Evolutionary conservation across 2,113 vertebrate genomes (phyloP).

Genomic region (Neoarius graeffei): DNA sequence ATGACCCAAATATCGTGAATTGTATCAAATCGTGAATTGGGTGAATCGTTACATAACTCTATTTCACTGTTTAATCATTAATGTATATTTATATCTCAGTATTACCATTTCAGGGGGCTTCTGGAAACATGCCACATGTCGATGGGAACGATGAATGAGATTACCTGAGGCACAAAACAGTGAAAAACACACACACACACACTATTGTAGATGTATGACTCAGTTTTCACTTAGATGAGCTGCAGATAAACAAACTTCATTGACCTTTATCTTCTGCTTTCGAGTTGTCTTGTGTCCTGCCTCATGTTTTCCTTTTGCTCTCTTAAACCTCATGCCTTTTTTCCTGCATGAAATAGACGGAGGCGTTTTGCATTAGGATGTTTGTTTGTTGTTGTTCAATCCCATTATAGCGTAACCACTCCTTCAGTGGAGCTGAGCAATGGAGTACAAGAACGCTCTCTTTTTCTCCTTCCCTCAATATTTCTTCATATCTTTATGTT

Average conservation of each 20-base stretch:
- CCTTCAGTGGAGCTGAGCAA: not conserved
- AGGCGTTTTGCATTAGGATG: conserved; percentile 4
- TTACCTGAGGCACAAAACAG: not conserved
- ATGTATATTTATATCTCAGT: not conserved
- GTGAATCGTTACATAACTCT: too few relatives aligned
- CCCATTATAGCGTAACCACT: not conserved
- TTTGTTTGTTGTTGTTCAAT: not conserved
- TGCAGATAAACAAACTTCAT: not conserved
- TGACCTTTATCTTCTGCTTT: conserved; percentile 15
- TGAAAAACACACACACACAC: not conserved
- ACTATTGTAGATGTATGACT: not conserved
- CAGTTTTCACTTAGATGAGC: not conserved
- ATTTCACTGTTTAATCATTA: too few relatives aligned
- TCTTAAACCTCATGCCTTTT: not conserved
- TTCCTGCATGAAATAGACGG: not conserved
- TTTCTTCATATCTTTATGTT: not conserved
- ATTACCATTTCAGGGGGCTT: not conserved
- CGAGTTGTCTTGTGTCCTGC: not conserved
- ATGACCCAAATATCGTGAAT: too few relatives aligned
- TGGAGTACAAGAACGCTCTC: not conserved
- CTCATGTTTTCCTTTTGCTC: not conserved
- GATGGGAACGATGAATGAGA: not conserved
- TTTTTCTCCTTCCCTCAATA: not conserved
- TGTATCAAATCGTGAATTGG: too few relatives aligned
- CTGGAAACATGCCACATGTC: not conserved